Percentiles rank a stretch among this genome's conserved stretches.
Evolutionary conservation across 1,140 invertebrate species (phyloP).

Genomic region (Orchestia grillus): DNA sequence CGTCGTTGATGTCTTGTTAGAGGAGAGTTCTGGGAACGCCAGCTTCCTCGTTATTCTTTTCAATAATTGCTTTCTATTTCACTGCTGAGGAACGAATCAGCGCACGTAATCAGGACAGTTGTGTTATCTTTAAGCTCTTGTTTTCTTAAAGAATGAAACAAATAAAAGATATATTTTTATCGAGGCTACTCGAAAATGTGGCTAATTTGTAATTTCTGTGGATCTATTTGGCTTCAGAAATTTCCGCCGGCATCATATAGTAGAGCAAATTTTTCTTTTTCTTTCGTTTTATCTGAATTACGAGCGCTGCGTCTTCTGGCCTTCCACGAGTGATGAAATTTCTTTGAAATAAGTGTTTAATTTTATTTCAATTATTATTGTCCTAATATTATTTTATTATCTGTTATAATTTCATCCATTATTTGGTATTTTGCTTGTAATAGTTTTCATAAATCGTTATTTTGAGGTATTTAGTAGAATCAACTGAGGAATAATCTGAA

Average conservation of each 20-base stretch:
- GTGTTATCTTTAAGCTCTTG: not conserved
- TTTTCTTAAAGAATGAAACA: not conserved
- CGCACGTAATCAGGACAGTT: not conserved
- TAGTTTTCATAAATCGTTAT: no score
- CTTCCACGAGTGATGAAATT: no score
- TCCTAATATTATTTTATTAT: no score
- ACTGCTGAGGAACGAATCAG: not conserved
- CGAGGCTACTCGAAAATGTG: not conserved
- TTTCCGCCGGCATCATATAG: not conserved
- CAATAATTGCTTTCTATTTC: not conserved
- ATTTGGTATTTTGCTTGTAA: no score
- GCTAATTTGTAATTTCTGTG: not conserved
- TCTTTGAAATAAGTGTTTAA: no score
- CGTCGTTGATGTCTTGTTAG: slow-evolving; percentile 45
- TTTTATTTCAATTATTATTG: no score
- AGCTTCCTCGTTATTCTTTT: not conserved
- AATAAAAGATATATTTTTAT: not conserved
- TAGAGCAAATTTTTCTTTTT: not conserved
- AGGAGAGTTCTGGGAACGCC: not conserved
- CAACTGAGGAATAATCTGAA: no score
- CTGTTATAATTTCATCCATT: no score
- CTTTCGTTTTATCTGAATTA: not conserved
- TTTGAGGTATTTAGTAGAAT: no score
- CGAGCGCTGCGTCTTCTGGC: not conserved
- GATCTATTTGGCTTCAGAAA: not conserved